Base-by-base conservation (phyloP, 1,140 invertebrate species). In the Andrena cerasifolii region DNA sequence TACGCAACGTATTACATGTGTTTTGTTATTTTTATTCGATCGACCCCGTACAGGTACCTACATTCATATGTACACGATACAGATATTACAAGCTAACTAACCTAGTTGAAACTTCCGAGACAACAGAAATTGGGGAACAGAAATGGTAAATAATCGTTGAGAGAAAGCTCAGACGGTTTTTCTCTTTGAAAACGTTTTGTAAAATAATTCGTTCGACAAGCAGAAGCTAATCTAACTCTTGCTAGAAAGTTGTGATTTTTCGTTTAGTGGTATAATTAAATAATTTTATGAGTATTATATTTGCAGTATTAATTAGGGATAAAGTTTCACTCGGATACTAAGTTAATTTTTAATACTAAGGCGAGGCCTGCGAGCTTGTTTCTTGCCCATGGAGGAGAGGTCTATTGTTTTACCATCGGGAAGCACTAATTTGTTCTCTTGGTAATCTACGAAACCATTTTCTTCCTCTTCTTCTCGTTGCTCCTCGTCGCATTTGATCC, bases 361-460 rank as follows among this genome's bases (percentile, higher is more conserved):
- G 31, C 86, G 84, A 6, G 95, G 95, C 89, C 95, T 94, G 80
- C 95, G 94, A 21, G 94, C 94, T 85, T 95, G 95, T 83, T 95
- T 94, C 80, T 95, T 96, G 71, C 95, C 95, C 94, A 96, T 94
- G 62, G 92, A 93, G 66, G 93, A 92, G 88, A 96, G 93, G 90
- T 95, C 95, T 82, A 96, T 94, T 43, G 94, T 94, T 67, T 95
- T 93, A 53, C 95, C 95, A 88, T 95, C 95, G 45, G 95, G 95
- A 54, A 96, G 89, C 2, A 96, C 95, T 45, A 95, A 93, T 84
- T 94, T 94, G 85, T 96, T 96, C 86, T 95, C 95, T 89, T 95
- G 94, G 77, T 96, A 96, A 88, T 96, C 95, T 49, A 96, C 93
- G 83, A 95, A 96, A 31, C 95, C 93, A 26, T 91, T 86, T 5